Evolutionary conservation across 2,113 vertebrate species (phyloP).

Genomic region (Etheostoma cragini): DNA sequence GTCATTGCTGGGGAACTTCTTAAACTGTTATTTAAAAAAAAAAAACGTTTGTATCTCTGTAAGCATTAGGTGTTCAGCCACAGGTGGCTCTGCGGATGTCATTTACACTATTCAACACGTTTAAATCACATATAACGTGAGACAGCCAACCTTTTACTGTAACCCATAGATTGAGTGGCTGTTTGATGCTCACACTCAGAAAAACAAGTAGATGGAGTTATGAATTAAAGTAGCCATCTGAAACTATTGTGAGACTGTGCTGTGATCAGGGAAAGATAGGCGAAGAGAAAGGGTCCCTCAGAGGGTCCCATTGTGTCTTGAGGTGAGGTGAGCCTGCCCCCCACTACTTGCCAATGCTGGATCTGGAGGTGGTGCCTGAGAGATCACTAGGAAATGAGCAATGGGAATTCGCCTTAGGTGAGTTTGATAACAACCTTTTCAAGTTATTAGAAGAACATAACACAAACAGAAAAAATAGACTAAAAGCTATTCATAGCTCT

Average conservation of each 20-base stretch:
- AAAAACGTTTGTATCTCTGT: slow-evolving; percentile 2
- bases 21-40: not conserved
- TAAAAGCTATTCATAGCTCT: not conserved
- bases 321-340: slow-evolving; percentile 66
- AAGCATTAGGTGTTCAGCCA: not conserved
- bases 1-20: slow-evolving; percentile 1
- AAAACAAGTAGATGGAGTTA: slow-evolving; percentile 10
- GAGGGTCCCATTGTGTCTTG: slow-evolving; percentile 70
- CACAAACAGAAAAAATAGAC: not conserved
- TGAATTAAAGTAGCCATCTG: slow-evolving; percentile 52
- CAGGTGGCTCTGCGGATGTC: slow-evolving; percentile 4
- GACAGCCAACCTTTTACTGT: slow-evolving; percentile 15
- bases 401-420: slow-evolving; percentile 99
- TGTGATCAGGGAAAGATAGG: slow-evolving; percentile 37
- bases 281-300: slow-evolving; percentile 56
- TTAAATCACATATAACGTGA: slow-evolving; percentile 30
- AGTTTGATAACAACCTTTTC: slow-evolving; percentile 33
- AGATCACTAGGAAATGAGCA: slow-evolving; percentile 99
- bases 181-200: slow-evolving; percentile 16
- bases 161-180: slow-evolving; percentile 5
- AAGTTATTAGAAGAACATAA: too few relatives aligned
- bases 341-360: slow-evolving; percentile 94
- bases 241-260: slow-evolving; percentile 5
- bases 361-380: slow-evolving; percentile 99
- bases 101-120: slow-evolving; percentile 3